These are phyloP conservation scores for Lamproptera curius DNA, from an alignment of 2,888 invertebrate genomes.

Conservation along the genomic window DNA sequence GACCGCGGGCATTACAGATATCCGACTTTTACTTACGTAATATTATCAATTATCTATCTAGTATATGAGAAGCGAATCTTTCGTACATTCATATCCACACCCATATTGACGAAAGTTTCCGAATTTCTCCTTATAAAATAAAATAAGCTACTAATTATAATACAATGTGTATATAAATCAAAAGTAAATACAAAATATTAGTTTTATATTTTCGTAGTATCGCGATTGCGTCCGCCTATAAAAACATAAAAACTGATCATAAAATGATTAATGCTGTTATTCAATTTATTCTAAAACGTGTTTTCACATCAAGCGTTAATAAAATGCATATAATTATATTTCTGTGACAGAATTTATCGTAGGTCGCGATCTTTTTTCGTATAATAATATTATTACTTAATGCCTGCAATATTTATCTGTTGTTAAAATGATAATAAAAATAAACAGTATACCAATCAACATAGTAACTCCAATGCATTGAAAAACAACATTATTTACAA, in stretches of 20 bases:
- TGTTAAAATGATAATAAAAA: no score
- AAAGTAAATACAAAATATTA: conserved; percentile 56
- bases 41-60: conserved; percentile 58
- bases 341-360: no score
- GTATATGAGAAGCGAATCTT: conserved; percentile 26
- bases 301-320: no score
- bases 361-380: no score
- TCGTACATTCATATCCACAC: conserved; percentile 41
- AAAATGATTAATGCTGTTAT: background rate
- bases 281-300: no score
- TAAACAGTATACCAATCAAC: no score
- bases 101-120: conserved; percentile 39
- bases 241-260: background rate
- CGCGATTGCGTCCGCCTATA: background rate
- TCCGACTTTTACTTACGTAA: conserved; percentile 64
- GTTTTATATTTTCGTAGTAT: conserved; percentile 57
- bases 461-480: no score
- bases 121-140: no score
- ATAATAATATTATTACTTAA: no score
- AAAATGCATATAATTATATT: no score
- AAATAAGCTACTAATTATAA: conserved; percentile 61
- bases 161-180: conserved; percentile 63
- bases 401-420: no score
- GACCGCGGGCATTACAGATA: conserved; percentile 54
- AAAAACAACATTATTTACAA: no score